A percentile compares a stretch with the other conserved stretches of the same genome.
These are phyloP conservation scores for Cynodonichthys magdalenae DNA, from an alignment of 2,797 vertebrate genomes.

Conservation along the genomic window DNA sequence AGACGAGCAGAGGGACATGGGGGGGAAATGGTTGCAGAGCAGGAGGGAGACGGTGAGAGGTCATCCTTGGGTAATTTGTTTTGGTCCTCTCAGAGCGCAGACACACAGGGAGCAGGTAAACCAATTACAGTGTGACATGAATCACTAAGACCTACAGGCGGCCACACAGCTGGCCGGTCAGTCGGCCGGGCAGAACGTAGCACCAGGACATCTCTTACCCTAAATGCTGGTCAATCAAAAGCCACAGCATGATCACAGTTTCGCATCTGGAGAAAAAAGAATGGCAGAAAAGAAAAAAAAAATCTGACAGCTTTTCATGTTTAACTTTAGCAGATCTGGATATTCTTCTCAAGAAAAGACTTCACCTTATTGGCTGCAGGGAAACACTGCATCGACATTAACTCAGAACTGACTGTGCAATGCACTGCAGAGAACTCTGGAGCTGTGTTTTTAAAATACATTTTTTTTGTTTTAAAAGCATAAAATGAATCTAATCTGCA, in stretches of 20 bases:
- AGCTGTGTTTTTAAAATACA: too few relatives aligned
- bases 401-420: background rate
- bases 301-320: slow-evolving; percentile 20
- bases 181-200: slow-evolving; percentile 37
- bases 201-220: slow-evolving; percentile 45
- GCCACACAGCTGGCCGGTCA: slow-evolving; percentile 47
- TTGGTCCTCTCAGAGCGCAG: slow-evolving; percentile 78
- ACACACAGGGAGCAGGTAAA: slow-evolving; percentile 82
- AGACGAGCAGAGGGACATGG: slow-evolving; percentile 38
- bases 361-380: slow-evolving; percentile 4
- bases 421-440: background rate
- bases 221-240: slow-evolving; percentile 71
- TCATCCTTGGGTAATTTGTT: slow-evolving; percentile 85
- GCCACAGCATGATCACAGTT: slow-evolving; percentile 48
- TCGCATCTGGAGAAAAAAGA: slow-evolving; percentile 51
- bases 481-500: slow-evolving; percentile 29
- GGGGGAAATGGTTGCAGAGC: slow-evolving; percentile 51
- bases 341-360: slow-evolving; percentile 19
- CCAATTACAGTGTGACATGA: slow-evolving; percentile 88
- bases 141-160: slow-evolving; percentile 79
- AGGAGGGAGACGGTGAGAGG: slow-evolving; percentile 72
- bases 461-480: slow-evolving; percentile 1
- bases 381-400: slow-evolving; percentile 8
- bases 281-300: slow-evolving; percentile 35
- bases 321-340: slow-evolving; percentile 23